Percentiles rank a stretch among this genome's conserved stretches.
Conservation (phyloP, 2,888 invertebrate genomes). For the Apotomis turbidana region DNA sequence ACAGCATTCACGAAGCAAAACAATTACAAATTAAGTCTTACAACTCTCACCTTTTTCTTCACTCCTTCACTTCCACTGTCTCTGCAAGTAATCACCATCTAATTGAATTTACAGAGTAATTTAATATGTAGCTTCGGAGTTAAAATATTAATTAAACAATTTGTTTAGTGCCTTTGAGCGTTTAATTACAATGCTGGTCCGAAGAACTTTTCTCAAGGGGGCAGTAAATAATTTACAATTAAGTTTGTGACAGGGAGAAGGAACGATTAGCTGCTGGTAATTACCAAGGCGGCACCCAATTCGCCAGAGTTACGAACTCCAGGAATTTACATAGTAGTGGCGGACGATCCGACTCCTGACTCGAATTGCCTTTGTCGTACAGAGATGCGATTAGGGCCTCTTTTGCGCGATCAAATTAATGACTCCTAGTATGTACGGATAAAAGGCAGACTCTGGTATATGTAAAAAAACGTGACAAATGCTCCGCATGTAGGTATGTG, state of each 20-base stretch:
- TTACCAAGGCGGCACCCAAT: constrained; percentile 36
- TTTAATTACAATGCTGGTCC: constrained; percentile 46
- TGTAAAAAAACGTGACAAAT: too few species aligned
- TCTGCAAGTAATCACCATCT: constrained; percentile 30
- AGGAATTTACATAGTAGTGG: constrained; percentile 41
- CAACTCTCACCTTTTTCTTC: constrained; percentile 19
- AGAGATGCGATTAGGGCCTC: constrained; percentile 16
- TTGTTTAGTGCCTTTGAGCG: constrained; percentile 45
- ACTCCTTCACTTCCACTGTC: constrained; percentile 9
- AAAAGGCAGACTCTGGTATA: background rate
- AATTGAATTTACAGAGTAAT: constrained; percentile 38
- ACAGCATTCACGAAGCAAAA: constrained; percentile 31
- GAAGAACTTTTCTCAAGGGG: constrained; percentile 43
- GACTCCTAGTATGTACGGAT: background rate
- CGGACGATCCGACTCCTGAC: constrained; percentile 16
- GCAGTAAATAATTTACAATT: constrained; percentile 49
- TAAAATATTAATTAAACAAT: constrained; percentile 45
- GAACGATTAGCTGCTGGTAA: constrained; percentile 43
- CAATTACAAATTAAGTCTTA: constrained; percentile 28
- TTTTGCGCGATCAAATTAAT: constrained; percentile 3
- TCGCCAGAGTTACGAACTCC: constrained; percentile 40
- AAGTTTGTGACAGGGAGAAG: constrained; percentile 44
- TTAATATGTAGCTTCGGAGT: constrained; percentile 35
- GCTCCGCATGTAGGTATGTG: too few species aligned
- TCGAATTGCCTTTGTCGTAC: constrained; percentile 31